Evolutionary conservation across 2,113 vertebrate genomes (phyloP).

Genomic region (Oncorhynchus mykiss): DNA sequence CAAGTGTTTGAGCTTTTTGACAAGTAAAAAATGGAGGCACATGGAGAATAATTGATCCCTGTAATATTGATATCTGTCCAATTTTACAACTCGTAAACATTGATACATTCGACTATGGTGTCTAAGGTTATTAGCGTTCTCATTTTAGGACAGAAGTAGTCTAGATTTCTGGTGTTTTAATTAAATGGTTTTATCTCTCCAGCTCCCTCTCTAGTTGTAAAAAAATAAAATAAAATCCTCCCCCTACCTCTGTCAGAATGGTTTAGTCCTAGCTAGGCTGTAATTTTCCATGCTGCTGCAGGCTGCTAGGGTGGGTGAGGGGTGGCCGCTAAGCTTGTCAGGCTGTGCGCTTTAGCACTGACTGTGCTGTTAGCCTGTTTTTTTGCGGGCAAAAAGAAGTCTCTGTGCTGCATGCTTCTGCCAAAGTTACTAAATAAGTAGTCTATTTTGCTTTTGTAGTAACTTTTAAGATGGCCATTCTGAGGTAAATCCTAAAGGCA

Average conservation of each 20-base stretch:
- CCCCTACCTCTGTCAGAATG: constrained; percentile 49
- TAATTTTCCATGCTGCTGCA: constrained; percentile 38
- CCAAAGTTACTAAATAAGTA: neutral
- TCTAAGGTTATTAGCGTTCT: neutral
- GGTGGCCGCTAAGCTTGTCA: constrained; percentile 38
- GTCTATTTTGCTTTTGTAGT: neutral
- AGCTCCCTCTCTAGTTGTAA: constrained; percentile 13
- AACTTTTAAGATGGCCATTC: neutral
- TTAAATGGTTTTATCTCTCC: constrained; percentile 3
- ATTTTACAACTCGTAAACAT: neutral
- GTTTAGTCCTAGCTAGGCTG: constrained; percentile 54
- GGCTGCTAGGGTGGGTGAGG: constrained; percentile 16
- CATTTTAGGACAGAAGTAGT: neutral
- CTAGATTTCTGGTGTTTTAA: neutral
- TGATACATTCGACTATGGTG: neutral
- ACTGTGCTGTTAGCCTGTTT: constrained; percentile 48
- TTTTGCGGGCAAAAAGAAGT: constrained; percentile 15
- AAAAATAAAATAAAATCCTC: neutral
- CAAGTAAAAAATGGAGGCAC: neutral
- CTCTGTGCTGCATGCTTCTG: neutral
- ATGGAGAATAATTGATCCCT: neutral
- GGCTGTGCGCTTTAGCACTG: constrained; percentile 37
- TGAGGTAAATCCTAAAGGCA: neutral
- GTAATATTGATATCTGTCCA: neutral
- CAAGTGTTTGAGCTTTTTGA: too few species aligned